Evolutionary conservation across 2,797 vertebrate genomes (phyloP).

Genomic region (Heliangelus exortis): DNA sequence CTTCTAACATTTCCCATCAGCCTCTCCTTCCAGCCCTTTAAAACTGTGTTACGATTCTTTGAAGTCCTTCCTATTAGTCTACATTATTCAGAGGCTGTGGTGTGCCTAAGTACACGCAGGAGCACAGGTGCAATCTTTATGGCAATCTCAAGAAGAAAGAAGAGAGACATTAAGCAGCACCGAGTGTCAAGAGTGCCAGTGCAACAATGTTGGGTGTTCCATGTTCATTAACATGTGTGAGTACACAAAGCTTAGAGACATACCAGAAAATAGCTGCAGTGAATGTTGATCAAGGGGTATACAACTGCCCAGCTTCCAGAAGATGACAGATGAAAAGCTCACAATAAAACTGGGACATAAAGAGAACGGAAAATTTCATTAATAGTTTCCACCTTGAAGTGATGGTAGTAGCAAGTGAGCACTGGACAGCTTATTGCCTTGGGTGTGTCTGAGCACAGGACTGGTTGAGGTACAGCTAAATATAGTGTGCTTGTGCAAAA

Average conservation of each 20-base stretch:
- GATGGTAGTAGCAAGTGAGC: background rate
- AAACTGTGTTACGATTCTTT: conserved; percentile 49
- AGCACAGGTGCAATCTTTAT: conserved; percentile 64
- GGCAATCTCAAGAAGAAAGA: conserved; percentile 52
- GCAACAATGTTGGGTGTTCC: conserved; percentile 9
- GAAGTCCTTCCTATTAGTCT: conserved; percentile 59
- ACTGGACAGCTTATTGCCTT: conserved; percentile 19
- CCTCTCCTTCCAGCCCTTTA: conserved; percentile 48
- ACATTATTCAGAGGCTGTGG: conserved; percentile 68
- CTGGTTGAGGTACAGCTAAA: conserved; percentile 31
- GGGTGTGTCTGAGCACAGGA: conserved; percentile 23
- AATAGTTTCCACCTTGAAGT: background rate
- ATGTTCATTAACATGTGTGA: background rate
- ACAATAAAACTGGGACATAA: background rate
- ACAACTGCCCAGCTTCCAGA: background rate
- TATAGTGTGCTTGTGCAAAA: conserved; percentile 56
- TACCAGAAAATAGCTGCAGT: background rate
- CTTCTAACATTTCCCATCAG: conserved; percentile 47
- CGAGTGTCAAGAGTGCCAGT: background rate
- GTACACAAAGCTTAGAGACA: background rate
- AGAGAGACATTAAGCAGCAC: conserved; percentile 45
- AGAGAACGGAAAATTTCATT: background rate
- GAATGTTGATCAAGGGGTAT: background rate
- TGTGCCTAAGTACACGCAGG: conserved; percentile 41
- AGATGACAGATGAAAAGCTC: background rate